A percentile compares a stretch with the other conserved stretches of the same genome.
Conservation (phyloP, 2,888 invertebrate genomes). For the Germaria angustata region DNA sequence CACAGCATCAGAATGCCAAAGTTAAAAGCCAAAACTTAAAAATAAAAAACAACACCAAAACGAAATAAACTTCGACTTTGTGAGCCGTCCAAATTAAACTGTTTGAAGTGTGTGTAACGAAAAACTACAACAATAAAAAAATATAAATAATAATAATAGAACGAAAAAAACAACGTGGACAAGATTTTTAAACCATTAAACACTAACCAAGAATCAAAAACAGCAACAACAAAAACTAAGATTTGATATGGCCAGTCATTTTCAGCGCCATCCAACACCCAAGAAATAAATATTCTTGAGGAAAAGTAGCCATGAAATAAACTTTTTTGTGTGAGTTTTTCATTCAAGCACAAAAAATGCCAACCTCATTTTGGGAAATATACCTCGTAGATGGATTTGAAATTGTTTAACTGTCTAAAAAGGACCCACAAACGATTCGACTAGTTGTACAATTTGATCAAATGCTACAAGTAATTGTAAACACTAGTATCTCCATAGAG, state of each 20-base stretch:
- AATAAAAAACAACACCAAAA: constrained; percentile 32
- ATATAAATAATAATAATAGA: not conserved
- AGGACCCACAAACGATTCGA: not conserved
- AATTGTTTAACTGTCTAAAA: not conserved
- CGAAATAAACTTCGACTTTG: constrained; percentile 39
- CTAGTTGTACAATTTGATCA: not conserved
- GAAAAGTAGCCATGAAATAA: constrained; percentile 54
- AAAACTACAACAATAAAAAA: constrained; percentile 22
- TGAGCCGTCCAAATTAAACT: constrained; percentile 49
- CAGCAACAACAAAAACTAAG: constrained; percentile 15
- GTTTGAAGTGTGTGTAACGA: constrained; percentile 45
- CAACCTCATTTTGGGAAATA: constrained; percentile 5
- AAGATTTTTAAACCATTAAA: constrained; percentile 37
- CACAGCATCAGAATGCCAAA: constrained; percentile 47
- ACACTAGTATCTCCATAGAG: too few species aligned
- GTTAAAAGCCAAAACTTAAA: constrained; percentile 60
- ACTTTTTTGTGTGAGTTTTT: constrained; percentile 38
- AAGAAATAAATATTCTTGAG: constrained; percentile 33
- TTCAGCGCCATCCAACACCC: constrained; percentile 45
- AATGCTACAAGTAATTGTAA: too few species aligned
- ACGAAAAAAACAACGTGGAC: constrained; percentile 1
- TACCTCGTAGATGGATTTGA: not conserved
- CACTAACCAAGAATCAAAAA: constrained; percentile 17
- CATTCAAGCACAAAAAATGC: not conserved
- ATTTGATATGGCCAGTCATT: constrained; percentile 51